phyloP scores from a whole-genome alignment of 2,797 vertebrate genomes.

The Fistularia commersonii region DNA sequence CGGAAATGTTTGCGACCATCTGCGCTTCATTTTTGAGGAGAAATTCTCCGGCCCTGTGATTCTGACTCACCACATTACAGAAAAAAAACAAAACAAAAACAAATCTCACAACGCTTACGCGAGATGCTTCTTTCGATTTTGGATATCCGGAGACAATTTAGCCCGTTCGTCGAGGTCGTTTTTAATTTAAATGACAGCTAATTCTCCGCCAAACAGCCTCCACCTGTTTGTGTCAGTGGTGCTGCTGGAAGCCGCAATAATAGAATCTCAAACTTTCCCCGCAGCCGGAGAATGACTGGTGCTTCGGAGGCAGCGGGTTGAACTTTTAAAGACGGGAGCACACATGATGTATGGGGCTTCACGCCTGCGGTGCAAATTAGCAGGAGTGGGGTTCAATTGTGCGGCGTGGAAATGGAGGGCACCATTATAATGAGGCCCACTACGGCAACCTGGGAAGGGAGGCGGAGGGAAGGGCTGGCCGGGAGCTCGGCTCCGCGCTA shows the following conservation, averaged over 20 bases:
- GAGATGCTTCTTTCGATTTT: too few species aligned
- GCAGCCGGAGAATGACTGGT: constrained; percentile 2
- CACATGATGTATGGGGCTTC: constrained; percentile 28
- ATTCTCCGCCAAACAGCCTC: too few species aligned
- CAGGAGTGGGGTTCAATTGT: constrained; percentile 34
- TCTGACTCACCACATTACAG: too few species aligned
- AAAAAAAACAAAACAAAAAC: too few species aligned
- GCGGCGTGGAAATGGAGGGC: constrained; percentile 22
- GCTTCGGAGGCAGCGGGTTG: constrained; percentile 6
- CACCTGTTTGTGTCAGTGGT: too few species aligned
- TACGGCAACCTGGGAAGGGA: constrained; percentile 15
- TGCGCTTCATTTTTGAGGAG: constrained; percentile 6
- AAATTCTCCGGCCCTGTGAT: not conserved
- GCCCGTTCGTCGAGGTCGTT: too few species aligned
- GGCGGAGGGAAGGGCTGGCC: constrained; percentile 10
- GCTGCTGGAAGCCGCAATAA: too few species aligned
- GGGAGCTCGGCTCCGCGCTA: constrained; percentile 11
- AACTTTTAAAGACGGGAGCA: constrained; percentile 24
- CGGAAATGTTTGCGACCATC: constrained; percentile 10
- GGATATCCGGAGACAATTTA: too few species aligned
- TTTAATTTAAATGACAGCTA: too few species aligned
- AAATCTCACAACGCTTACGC: too few species aligned
- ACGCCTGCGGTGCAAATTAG: constrained; percentile 33
- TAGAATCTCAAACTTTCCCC: constrained; percentile 7
- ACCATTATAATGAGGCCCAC: constrained; percentile 53